Percentiles rank a stretch among this genome's conserved stretches.
phyloP scores from a whole-genome alignment of 2,888 invertebrate genomes.

The Pseudanteris insignis region DNA sequence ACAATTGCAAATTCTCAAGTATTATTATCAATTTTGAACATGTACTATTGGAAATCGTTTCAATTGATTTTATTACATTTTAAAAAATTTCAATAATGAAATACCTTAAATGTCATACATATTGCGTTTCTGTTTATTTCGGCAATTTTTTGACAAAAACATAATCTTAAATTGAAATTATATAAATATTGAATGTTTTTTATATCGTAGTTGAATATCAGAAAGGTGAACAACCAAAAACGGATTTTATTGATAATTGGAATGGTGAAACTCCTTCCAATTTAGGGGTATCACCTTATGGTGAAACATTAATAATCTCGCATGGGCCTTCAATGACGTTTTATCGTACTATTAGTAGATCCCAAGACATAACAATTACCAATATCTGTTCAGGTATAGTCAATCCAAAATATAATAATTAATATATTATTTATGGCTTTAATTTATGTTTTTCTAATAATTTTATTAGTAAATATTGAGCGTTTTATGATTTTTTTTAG shows the following conservation, averaged over 20 bases:
- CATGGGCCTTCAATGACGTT: conserved; percentile 74
- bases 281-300: conserved; percentile 82
- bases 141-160: too few relatives aligned
- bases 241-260: conserved; percentile 74
- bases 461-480: conserved; percentile 1
- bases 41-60: too few relatives aligned
- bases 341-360: conserved; percentile 73
- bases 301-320: conserved; percentile 73
- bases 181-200: too few relatives aligned
- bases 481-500: conserved; percentile 68
- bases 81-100: too few relatives aligned
- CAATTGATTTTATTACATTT: too few relatives aligned
- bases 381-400: conserved; percentile 63
- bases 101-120: conserved; percentile 3
- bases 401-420: too few relatives aligned
- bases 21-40: too few relatives aligned
- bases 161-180: too few relatives aligned
- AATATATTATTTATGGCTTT: too few relatives aligned
- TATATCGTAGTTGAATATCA: conserved; percentile 77
- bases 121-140: too few relatives aligned
- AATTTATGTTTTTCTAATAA: background rate
- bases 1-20: too few relatives aligned
- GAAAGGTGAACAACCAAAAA: conserved; percentile 80
- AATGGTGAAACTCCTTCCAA: conserved; percentile 68
- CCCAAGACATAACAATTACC: too few relatives aligned